These are phyloP conservation scores for Pempheris klunzingeri DNA, from an alignment of 2,797 vertebrate genomes.

Conservation along the genomic window DNA sequence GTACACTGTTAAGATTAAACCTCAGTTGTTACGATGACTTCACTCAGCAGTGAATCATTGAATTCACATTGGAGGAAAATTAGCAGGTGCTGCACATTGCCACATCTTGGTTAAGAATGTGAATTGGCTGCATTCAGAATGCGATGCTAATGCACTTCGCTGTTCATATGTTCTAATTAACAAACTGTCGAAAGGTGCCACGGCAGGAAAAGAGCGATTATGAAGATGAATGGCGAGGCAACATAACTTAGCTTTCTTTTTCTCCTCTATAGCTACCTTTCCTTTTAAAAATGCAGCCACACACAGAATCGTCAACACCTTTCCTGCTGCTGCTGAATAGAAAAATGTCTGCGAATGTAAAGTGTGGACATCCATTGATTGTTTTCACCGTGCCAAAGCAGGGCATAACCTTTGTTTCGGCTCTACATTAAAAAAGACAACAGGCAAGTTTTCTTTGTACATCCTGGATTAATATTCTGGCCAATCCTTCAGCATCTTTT, in stretches of 20 bases:
- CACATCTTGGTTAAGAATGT: constrained; percentile 2
- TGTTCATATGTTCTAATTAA: constrained; percentile 63
- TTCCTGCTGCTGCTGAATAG: constrained; percentile 52
- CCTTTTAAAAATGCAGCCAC: constrained; percentile 27
- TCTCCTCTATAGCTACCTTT: neutral
- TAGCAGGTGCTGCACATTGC: constrained; percentile 38
- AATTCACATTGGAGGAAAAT: constrained; percentile 39
- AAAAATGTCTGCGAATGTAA: constrained; percentile 21
- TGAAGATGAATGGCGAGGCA: constrained; percentile 47
- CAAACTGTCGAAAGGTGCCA: constrained; percentile 33
- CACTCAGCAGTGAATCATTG: constrained; percentile 36
- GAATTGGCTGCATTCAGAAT: constrained; percentile 45
- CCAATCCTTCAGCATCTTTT: neutral
- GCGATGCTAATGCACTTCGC: constrained; percentile 36
- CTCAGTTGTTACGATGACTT: constrained; percentile 54
- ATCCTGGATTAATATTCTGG: constrained; percentile 7
- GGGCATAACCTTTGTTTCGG: neutral
- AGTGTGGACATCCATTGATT: constrained; percentile 3
- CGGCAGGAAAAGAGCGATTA: constrained; percentile 37
- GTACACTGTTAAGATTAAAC: constrained; percentile 43
- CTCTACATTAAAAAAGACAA: neutral
- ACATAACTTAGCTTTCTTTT: constrained; percentile 29
- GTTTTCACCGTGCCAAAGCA: neutral
- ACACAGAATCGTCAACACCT: constrained; percentile 46
- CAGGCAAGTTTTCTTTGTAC: constrained; percentile 2